Conservation (phyloP, 2,113 vertebrate species). For the Epinephelus moara region DNA sequence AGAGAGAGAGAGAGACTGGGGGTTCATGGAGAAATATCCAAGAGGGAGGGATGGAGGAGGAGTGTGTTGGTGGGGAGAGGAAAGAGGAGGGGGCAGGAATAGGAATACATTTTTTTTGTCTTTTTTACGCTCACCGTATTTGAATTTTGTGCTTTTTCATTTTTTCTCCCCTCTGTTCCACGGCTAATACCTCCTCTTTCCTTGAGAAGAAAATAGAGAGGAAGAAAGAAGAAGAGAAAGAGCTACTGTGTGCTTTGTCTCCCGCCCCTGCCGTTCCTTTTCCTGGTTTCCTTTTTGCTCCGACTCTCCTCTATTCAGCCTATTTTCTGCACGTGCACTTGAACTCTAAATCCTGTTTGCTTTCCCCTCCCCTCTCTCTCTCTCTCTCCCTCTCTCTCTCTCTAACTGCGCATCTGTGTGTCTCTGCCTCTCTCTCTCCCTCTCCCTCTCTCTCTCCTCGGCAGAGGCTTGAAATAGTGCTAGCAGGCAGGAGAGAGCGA, state of each 20-base stretch:
- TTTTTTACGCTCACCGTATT: constrained; percentile 53
- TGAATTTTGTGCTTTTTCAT: constrained; percentile 61
- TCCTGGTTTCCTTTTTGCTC: constrained; percentile 79
- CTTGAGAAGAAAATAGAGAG: constrained; percentile 26
- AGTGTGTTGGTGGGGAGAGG: constrained; percentile 76
- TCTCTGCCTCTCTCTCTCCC: constrained; percentile 59
- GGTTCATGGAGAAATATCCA: constrained; percentile 79
- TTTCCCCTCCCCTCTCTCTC: constrained; percentile 67
- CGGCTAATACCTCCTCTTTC: constrained; percentile 65
- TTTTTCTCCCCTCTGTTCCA: constrained; percentile 54
- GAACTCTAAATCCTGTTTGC: constrained; percentile 86
- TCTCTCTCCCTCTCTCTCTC: constrained; percentile 35
- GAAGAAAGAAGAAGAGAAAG: constrained; percentile 56
- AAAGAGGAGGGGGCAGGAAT: constrained; percentile 76
- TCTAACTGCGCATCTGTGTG: constrained; percentile 67
- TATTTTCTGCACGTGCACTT: constrained; percentile 86
- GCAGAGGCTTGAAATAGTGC: constrained; percentile 83
- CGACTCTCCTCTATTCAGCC: constrained; percentile 76
- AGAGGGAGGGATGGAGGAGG: constrained; percentile 83
- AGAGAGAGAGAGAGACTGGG: constrained; percentile 48
- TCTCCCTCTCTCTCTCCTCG: constrained; percentile 50
- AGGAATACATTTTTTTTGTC: constrained; percentile 72
- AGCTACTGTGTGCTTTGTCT: constrained; percentile 67
- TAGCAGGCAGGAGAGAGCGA: constrained; percentile 75
- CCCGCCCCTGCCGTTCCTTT: constrained; percentile 67